A percentile compares a stretch with the other conserved stretches of the same genome.
phyloP scores from a whole-genome alignment of 2,113 vertebrate genomes.

The Pleuronectes platessa region DNA sequence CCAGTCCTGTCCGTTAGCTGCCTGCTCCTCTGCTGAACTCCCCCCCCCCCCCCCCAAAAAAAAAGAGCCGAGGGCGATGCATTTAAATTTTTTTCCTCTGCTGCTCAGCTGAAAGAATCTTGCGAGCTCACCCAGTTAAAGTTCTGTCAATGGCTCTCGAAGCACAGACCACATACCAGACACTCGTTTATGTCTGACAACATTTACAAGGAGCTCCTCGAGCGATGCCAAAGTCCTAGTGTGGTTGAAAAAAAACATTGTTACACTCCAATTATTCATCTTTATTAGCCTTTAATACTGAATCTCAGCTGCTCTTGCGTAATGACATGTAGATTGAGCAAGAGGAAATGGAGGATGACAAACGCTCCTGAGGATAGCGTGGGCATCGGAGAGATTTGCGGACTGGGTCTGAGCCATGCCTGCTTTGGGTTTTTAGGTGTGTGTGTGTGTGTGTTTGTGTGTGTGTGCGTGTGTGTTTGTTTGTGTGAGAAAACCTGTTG shows the following conservation, averaged over 20 bases:
- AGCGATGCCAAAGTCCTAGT: constrained; percentile 33
- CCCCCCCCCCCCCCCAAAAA: constrained; percentile 20
- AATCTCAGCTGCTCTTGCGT: constrained; percentile 29
- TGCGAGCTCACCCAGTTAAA: constrained; percentile 28
- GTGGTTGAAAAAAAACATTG: constrained; percentile 18
- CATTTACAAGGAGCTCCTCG: constrained; percentile 31
- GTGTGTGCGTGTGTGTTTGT: background rate
- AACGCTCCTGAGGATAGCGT: constrained; percentile 35
- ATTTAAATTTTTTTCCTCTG: constrained; percentile 3
- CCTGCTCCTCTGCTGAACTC: constrained; percentile 31
- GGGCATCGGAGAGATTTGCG: constrained; percentile 45
- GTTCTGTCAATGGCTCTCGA: constrained; percentile 37
- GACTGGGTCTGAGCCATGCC: constrained; percentile 37
- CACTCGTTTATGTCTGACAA: constrained; percentile 38
- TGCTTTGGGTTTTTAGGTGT: constrained; percentile 35
- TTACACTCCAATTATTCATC: constrained; percentile 13
- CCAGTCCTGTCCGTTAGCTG: constrained; percentile 29
- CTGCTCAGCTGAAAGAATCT: constrained; percentile 16
- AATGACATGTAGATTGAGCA: constrained; percentile 13
- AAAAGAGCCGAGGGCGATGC: constrained; percentile 14
- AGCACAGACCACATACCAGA: constrained; percentile 46
- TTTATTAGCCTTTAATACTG: constrained; percentile 46
- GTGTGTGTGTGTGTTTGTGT: constrained; percentile 13
- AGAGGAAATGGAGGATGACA: constrained; percentile 11
- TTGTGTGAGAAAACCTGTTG: constrained; percentile 21